These are phyloP conservation scores for Tetragnatha montana DNA, from an alignment of 2,888 invertebrate species.

Conservation along the genomic window DNA sequence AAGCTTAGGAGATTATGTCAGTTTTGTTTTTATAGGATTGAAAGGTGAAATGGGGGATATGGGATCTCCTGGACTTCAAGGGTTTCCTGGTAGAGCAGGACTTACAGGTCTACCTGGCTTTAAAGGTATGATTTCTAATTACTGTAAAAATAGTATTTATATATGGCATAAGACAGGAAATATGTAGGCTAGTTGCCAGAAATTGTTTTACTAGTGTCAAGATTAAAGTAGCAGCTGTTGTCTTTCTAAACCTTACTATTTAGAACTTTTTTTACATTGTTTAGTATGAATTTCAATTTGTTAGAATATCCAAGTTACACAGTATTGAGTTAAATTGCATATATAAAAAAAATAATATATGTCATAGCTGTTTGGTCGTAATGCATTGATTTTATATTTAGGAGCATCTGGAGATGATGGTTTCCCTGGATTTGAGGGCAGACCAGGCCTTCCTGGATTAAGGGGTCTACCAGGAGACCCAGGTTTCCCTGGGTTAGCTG, in stretches of 20 bases:
- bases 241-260: not conserved
- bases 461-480: slow-evolving; percentile 73
- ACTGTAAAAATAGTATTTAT: not conserved
- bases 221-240: too few species aligned
- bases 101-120: slow-evolving; percentile 81
- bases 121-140: slow-evolving; percentile 45
- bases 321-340: too few species aligned
- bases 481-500: slow-evolving; percentile 73
- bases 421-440: slow-evolving; percentile 68
- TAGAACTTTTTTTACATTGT: too few species aligned
- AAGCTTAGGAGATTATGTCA: not conserved
- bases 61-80: slow-evolving; percentile 78
- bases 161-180: too few species aligned
- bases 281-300: too few species aligned
- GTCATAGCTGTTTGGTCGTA: too few species aligned
- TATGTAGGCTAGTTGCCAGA: too few species aligned
- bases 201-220: too few species aligned
- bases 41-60: slow-evolving; percentile 71
- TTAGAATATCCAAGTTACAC: too few species aligned
- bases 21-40: slow-evolving; percentile 39
- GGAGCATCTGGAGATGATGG: slow-evolving; percentile 75
- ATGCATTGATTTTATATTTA: not conserved
- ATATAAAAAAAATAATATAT: too few species aligned
- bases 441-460: slow-evolving; percentile 67
- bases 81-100: slow-evolving; percentile 80